Conservation (phyloP, 2,888 invertebrate genomes). For the Lydus trimaculatus region DNA sequence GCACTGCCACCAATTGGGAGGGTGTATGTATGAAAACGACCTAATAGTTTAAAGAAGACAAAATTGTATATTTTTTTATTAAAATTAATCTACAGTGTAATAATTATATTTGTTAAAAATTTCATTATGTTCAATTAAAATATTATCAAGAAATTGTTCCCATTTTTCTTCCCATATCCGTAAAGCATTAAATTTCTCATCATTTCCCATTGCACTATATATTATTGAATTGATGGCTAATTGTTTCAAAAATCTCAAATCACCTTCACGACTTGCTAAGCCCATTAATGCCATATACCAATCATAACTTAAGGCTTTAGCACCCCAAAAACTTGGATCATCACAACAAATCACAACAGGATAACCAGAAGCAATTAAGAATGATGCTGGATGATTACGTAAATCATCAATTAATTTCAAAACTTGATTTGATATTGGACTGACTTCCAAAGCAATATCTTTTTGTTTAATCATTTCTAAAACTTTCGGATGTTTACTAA, state of each 20-base stretch:
- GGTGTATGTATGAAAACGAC: no score
- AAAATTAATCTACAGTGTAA: background rate
- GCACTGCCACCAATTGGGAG: no score
- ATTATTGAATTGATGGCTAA: slow-evolving; percentile 77
- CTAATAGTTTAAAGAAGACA: no score
- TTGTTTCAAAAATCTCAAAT: slow-evolving; percentile 75
- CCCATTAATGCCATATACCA: slow-evolving; percentile 81
- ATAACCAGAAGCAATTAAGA: slow-evolving; percentile 69
- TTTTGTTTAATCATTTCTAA: slow-evolving; percentile 65
- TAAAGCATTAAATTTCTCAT: slow-evolving; percentile 63
- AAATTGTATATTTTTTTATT: no score
- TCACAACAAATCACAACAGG: slow-evolving; percentile 80
- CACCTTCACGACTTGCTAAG: slow-evolving; percentile 71
- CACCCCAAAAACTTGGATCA: slow-evolving; percentile 79
- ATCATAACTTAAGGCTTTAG: slow-evolving; percentile 75
- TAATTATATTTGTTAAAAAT: background rate
- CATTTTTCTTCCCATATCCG: slow-evolving; percentile 66
- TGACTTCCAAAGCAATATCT: slow-evolving; percentile 76
- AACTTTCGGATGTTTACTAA: slow-evolving; percentile 74
- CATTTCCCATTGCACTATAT: slow-evolving; percentile 67
- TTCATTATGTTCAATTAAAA: slow-evolving; percentile 4
- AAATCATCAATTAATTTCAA: slow-evolving; percentile 74
- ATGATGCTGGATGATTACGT: slow-evolving; percentile 76
- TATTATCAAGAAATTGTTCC: slow-evolving; percentile 64
- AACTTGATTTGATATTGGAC: slow-evolving; percentile 79